Base-by-base conservation (phyloP, 2,113 vertebrate species). In the Cyanoramphus novaezelandiae region DNA sequence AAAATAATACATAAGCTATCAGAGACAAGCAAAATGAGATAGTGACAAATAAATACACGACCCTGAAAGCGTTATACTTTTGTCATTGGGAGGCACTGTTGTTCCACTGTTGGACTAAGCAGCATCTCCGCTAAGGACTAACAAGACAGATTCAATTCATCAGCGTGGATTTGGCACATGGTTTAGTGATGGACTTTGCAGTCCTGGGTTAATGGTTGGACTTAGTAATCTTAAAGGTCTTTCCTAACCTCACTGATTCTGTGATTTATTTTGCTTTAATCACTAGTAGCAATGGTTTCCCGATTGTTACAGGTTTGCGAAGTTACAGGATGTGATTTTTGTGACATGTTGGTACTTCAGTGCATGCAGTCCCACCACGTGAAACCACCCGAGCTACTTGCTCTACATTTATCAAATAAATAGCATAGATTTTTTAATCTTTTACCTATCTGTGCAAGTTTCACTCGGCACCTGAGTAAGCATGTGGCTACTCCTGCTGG, bases 61-160 rank as follows among this genome's bases (percentile, higher is more conserved):
- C 21, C 33, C 41, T 37, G 47, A 28, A 37, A 39, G 41, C 57
- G n/a, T 41, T 59, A 8, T 2, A 5, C 29, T 46, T 52, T 3
- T 31, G 62, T 55, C 97, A 39, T 17, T 35, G 78, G 95, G 91
- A 69, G 97, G 87, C 96, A 86, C 86, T 93, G 52, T 92, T 89
- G 94, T 79, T 83, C 76, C 67, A 33, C 7, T 1, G 35, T 23
- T n/a, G 39, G 11, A 35, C 53, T n/a, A 23, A 78, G 69, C 81
- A 74, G 59, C n/a, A 1, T 16, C 63, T 67, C 31, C 1, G 10
- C 1, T 14, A 31, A 39, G 17, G 65, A n/a, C 55, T 62, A 41
- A 13, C 25, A 57, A 49, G 72, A 35, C 49, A 50, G 20, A 11
- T 37, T 13, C 33, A 8, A 10, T 37, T 17, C 35, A 8, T 65